Base-by-base conservation (phyloP, 2,797 vertebrate species). In the Myotis findleyi region DNA sequence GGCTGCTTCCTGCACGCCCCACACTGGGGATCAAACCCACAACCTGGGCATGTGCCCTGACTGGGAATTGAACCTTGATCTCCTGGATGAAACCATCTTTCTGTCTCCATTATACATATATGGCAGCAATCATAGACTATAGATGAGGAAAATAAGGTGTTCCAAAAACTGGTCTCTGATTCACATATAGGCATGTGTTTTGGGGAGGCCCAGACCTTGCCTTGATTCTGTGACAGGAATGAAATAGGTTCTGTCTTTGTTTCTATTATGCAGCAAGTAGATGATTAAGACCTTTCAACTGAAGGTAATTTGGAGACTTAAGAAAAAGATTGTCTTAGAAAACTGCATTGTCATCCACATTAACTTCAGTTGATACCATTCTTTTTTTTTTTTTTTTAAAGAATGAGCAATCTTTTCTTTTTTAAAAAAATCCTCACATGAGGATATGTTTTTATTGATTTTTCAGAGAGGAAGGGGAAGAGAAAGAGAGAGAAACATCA, bases 271-370 rank as follows among this genome's bases (percentile, higher is more conserved):
- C 36, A 89, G 18, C 27, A 77, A 92, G 69, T 86, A 79, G 77
- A 87, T 94, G 68, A 82, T 82, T 87, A 89, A 96, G 75, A 76
- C 27, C 49, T 14, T 95, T 95, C 59, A 95, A 76, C 44, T 36
- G 33, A 89, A 89, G 80, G 62, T 85, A 91, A 84, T 89, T 77
- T 95, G 44, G 73, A 87, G 59, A 87, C n/a, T 81, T 93, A 59
- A 93, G 71, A 72, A 94, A 68, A 77, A 95, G 7, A 25, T 66
- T 77, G 25, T 69, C 84, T 92, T 94, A 2, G 41, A 92, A 91
- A 90, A 80, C 27, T 92, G 41, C 33, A 79, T 30, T 91, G 17
- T 91, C 13, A 23, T 83, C 62, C 66, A 57, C 84, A 88, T 94
- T 79, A 93, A 91, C 89, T 89, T 88, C 66, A 57, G 75, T 91